phyloP scores from a whole-genome alignment of 2,797 vertebrate genomes.

The Halcyon leucocephala region DNA sequence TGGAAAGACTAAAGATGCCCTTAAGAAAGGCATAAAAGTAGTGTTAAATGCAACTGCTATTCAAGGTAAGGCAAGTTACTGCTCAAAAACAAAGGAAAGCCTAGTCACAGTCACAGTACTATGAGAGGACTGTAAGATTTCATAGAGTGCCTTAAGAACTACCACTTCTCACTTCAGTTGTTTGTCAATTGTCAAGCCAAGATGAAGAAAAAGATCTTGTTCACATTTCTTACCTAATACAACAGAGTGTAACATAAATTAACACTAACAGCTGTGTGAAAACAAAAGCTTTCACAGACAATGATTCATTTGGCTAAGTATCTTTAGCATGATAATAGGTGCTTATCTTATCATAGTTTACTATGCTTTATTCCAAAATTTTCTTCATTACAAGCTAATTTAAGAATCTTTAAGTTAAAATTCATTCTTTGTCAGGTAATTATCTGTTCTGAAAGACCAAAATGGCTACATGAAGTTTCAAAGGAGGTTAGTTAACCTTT shows the following conservation, averaged over 20 bases:
- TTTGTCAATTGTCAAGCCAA: not conserved
- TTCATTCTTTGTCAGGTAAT: not conserved
- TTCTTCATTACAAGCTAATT: not conserved
- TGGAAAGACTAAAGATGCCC: not conserved
- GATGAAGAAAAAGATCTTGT: not conserved
- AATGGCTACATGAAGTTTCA: not conserved
- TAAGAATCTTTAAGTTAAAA: not conserved
- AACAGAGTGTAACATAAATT: not conserved
- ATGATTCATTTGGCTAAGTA: not conserved
- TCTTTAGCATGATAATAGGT: not conserved
- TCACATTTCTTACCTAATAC: not conserved
- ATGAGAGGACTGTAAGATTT: not conserved
- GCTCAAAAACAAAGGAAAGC: not conserved
- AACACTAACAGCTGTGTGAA: not conserved
- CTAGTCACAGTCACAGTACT: too few species aligned
- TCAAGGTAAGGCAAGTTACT: not conserved
- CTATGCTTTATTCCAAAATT: not conserved
- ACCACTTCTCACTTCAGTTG: not conserved
- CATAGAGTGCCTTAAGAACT: not conserved
- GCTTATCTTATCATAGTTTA: not conserved
- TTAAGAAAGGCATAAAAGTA: not conserved
- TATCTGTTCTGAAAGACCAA: not conserved
- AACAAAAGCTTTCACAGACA: not conserved
- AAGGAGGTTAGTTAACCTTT: not conserved
- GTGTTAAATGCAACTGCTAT: not conserved